These are phyloP conservation scores for Pyrrhia umbra DNA, from an alignment of 2,888 invertebrate species.

Conservation along the genomic window DNA sequence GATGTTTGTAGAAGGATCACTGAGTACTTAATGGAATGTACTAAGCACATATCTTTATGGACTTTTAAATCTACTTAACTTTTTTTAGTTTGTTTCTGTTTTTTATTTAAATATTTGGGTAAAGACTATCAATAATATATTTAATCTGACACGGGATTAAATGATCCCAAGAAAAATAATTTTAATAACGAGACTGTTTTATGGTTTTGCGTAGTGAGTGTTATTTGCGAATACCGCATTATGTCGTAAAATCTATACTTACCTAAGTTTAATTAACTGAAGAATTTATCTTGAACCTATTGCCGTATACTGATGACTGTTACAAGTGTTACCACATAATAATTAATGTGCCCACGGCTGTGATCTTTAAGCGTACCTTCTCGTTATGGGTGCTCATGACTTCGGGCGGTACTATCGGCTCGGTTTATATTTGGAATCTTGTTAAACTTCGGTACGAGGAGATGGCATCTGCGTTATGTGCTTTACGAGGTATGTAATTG, in stretches of 20 bases:
- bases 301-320: neutral
- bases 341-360: constrained; percentile 14
- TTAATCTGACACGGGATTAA: too few relatives aligned
- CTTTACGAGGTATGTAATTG: too few relatives aligned
- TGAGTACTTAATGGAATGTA: too few relatives aligned
- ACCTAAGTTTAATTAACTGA: neutral
- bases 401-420: constrained; percentile 24
- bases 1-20: too few relatives aligned
- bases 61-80: too few relatives aligned
- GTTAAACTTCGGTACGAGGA: constrained; percentile 13
- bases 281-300: neutral
- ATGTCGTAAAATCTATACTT: neutral
- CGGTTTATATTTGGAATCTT: constrained; percentile 23
- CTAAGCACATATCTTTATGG: too few relatives aligned
- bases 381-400: constrained; percentile 26
- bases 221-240: neutral
- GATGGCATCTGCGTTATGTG: neutral
- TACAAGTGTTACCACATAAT: constrained; percentile 14
- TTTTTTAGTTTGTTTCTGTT: too few relatives aligned
- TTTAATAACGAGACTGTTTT: too few relatives aligned
- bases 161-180: neutral
- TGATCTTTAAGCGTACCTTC: constrained; percentile 23
- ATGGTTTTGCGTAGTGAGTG: neutral
- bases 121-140: too few relatives aligned
- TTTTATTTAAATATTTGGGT: too few relatives aligned